phyloP scores from a whole-genome alignment of 2,797 vertebrate species.

The Meda fulgida region DNA sequence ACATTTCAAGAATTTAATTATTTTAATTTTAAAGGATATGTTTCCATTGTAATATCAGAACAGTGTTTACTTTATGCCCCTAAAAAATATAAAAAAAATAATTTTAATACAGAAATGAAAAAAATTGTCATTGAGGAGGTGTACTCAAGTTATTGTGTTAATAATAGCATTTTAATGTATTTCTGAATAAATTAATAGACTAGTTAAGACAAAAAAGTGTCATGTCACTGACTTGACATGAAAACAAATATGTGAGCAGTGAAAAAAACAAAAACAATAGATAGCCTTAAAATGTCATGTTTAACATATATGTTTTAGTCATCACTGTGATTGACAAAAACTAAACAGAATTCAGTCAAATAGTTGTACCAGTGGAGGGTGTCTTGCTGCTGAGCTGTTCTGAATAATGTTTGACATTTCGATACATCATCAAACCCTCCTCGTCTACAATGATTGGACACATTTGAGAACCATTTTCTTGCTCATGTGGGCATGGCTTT shows the following conservation, averaged over 20 bases:
- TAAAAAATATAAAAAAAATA: not conserved
- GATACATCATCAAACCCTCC: conserved; percentile 4
- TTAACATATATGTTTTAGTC: not conserved
- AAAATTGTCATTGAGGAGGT: not conserved
- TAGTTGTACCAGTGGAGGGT: conserved; percentile 53
- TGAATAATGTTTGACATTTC: conserved; percentile 34
- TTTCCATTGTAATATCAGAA: no score
- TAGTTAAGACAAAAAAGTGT: no score
- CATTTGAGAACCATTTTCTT: conserved; percentile 26
- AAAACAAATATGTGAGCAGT: not conserved
- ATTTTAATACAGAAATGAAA: not conserved
- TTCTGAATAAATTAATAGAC: not conserved
- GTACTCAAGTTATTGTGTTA: not conserved
- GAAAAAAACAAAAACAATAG: not conserved
- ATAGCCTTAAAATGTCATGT: not conserved
- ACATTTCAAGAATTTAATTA: no score
- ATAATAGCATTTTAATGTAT: not conserved
- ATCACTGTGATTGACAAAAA: not conserved
- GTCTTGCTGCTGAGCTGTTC: conserved; percentile 40
- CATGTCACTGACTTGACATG: no score
- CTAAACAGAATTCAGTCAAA: conserved; percentile 2
- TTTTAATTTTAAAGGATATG: no score
- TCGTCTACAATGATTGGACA: conserved; percentile 8
- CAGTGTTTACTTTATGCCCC: no score
- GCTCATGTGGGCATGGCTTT: conserved; percentile 26